These are phyloP conservation scores for Chaetodon trifascialis DNA, from an alignment of 2,113 vertebrate genomes.

Conservation along the genomic window DNA sequence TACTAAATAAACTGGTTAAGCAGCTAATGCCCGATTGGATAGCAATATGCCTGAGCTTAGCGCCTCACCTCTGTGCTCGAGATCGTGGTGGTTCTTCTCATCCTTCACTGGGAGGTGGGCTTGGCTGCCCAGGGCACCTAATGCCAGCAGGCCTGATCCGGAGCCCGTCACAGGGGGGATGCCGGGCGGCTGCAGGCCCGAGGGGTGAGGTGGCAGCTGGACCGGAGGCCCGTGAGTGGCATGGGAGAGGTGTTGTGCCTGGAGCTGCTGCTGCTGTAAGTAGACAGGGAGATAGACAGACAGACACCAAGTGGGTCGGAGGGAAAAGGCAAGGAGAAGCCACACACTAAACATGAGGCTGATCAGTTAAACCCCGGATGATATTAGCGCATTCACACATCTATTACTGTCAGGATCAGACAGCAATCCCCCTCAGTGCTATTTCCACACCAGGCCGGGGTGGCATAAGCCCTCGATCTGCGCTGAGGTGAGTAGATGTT, in stretches of 20 bases:
- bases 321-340: conserved; percentile 60
- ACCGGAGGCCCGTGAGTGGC: conserved; percentile 93
- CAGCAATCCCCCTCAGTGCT: conserved; percentile 53
- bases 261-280: conserved; percentile 97
- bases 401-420: conserved; percentile 66
- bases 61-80: conserved; percentile 93
- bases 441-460: conserved; percentile 52
- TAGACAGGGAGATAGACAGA: conserved; percentile 65
- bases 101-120: conserved; percentile 95
- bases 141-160: conserved; percentile 92
- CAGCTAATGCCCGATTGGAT: not conserved
- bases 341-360: conserved; percentile 46
- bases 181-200: conserved; percentile 93
- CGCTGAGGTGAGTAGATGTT: conserved; percentile 45
- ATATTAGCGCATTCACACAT: conserved; percentile 70
- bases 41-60: not conserved
- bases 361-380: conserved; percentile 61
- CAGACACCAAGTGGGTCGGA: conserved; percentile 78
- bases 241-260: conserved; percentile 96
- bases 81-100: conserved; percentile 96
- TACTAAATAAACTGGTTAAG: conserved; percentile 31
- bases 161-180: conserved; percentile 89
- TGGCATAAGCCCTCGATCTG: conserved; percentile 58
- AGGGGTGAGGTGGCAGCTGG: conserved; percentile 93
- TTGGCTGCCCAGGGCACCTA: conserved; percentile 94